Evolutionary conservation across 2,113 vertebrate species (phyloP), one percentile per base, ranked within the genome.

Genomic region (Halcyon malimbica): DNA sequence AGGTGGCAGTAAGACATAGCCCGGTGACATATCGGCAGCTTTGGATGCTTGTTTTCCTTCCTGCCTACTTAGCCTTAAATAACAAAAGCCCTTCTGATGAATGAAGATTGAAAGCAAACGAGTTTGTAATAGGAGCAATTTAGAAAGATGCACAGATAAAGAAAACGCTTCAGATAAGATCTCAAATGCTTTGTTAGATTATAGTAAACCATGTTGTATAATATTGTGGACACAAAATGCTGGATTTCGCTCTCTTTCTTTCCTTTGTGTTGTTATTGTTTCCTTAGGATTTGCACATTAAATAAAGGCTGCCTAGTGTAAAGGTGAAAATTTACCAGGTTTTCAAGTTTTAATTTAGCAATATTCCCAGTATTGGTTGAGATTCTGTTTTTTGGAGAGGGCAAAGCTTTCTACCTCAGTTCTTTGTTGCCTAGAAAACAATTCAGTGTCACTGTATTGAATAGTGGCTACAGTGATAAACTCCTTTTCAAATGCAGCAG

Each of bases 1-100:
- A 93, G 98, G 96, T 98, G 98, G 98, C 97, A 98, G 95, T 90
- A 93, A 78, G 91, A 87, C 57, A 97, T 87, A 89, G 74, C 31
- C 35, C 8, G 11, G 88, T 67, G 64, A 39, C 12, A 28, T 37
- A 41, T 33, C 11, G 35, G 25, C n/a, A n/a, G 62, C 44, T 74
- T 82, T 31, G 16, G 25, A 13, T 42, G 16, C 64, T 89, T 74
- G 16, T 64, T 93, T 89, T 67, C 60, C 21, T 46, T 84, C 41
- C 31, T 65, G 37, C 67, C 91, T 94, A 46, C 31, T 41, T n/a
- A 69, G 71, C 19, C 16, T 39, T 79, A 57, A 48, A 51, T 18
- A 78, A 81, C 44, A 94, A 94, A 85, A 91, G 48, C 17, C 33
- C 9, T 50, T 16, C 50, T 65, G 39, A 76, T 44, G 39, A 71